Evolutionary conservation across 92 coral and sea anemone species (phyloP).

Genomic region (Parazoanthus swiftii): DNA sequence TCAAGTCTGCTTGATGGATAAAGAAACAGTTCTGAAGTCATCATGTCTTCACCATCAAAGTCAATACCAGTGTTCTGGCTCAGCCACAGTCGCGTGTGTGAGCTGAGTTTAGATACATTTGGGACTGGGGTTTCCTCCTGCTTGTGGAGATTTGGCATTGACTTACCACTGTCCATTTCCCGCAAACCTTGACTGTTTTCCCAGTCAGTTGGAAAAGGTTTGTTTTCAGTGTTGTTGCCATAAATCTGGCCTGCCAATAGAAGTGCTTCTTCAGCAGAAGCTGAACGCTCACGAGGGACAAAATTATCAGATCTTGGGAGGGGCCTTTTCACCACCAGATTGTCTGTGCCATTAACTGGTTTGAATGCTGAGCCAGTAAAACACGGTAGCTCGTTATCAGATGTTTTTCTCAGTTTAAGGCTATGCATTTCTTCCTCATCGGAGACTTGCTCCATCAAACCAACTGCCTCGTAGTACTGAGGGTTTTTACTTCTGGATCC

Average conservation of each 20-base stretch:
- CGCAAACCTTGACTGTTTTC: slow-evolving; percentile 48
- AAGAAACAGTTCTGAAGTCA: slow-evolving; percentile 77
- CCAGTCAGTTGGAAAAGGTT: slow-evolving; percentile 34
- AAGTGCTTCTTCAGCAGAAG: slow-evolving; percentile 48
- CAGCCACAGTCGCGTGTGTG: slow-evolving; percentile 84
- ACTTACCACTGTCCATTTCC: slow-evolving; percentile 73
- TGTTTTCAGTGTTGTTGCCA: background rate
- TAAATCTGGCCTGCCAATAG: background rate
- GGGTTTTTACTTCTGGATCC: slow-evolving; percentile 3
- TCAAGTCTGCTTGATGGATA: slow-evolving; percentile 79
- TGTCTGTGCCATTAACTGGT: slow-evolving; percentile 23
- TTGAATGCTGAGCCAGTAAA: slow-evolving; percentile 22
- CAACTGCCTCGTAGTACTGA: slow-evolving; percentile 32
- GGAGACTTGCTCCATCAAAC: background rate
- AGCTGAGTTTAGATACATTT: slow-evolving; percentile 68
- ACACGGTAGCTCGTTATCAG: slow-evolving; percentile 10
- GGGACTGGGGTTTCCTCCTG: slow-evolving; percentile 45
- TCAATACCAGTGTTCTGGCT: slow-evolving; percentile 85
- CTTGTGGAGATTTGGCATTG: slow-evolving; percentile 80
- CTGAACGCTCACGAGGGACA: slow-evolving; percentile 17
- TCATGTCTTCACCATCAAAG: slow-evolving; percentile 48
- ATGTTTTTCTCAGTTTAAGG: background rate
- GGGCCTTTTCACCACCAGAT: slow-evolving; percentile 1
- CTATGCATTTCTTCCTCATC: slow-evolving; percentile 26
- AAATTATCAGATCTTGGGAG: slow-evolving; percentile 53